Percentiles rank a stretch among this genome's conserved stretches.
Conservation (phyloP, 2,888 invertebrate species). For the Trissonchulus sp. region DNA sequence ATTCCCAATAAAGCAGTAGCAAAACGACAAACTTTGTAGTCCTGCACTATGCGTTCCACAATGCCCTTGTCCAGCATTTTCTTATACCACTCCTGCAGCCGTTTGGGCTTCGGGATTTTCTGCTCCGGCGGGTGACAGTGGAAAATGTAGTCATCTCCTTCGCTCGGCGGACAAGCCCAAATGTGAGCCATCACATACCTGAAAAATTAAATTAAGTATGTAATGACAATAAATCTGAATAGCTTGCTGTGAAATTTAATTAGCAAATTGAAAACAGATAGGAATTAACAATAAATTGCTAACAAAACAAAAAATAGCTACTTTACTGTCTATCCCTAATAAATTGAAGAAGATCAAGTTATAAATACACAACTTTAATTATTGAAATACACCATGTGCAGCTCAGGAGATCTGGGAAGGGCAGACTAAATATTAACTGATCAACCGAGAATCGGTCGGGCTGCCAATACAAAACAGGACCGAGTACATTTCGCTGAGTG, state of each 20-base stretch:
- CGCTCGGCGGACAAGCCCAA: slow-evolving; percentile 99
- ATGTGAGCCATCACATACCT: slow-evolving; percentile 98
- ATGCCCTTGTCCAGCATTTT: slow-evolving; percentile 99
- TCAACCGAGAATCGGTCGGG: too few species aligned
- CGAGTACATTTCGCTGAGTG: too few species aligned
- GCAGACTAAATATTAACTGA: too few species aligned
- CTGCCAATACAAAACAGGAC: too few species aligned
- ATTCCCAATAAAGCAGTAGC: too few species aligned
- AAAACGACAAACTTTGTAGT: slow-evolving; percentile 97
- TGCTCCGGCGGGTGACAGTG: slow-evolving; percentile 99
- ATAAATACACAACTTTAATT: too few species aligned
- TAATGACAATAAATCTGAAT: not conserved
- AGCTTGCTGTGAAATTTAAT: not conserved
- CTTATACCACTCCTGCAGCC: slow-evolving; percentile 99
- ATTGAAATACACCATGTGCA: too few species aligned
- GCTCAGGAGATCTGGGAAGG: too few species aligned
- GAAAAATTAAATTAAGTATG: slow-evolving; percentile 36
- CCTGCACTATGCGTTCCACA: slow-evolving; percentile 92
- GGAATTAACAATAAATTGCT: slow-evolving; percentile 16
- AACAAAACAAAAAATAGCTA: slow-evolving; percentile 26
- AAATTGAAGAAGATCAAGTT: too few species aligned
- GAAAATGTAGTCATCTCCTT: slow-evolving; percentile 99
- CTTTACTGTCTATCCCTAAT: too few species aligned
- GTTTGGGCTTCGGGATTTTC: slow-evolving; percentile 98
- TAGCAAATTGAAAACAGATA: slow-evolving; percentile 22